Evolutionary conservation across 2,888 invertebrate species (phyloP).

Genomic region (Unio pictorum): DNA sequence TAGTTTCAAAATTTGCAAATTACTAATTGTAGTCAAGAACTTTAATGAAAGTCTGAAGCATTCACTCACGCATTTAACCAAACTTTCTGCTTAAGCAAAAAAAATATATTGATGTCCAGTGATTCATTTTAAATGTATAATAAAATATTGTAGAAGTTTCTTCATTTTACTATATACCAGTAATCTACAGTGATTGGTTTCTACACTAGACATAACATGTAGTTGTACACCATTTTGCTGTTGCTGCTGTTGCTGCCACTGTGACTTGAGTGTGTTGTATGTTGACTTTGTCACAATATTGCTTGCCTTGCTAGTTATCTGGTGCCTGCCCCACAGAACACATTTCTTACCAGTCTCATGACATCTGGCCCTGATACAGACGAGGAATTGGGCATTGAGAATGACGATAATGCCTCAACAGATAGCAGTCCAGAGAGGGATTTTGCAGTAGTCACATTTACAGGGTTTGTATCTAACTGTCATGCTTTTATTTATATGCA

Average conservation of each 20-base stretch:
- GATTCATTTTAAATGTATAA: no score
- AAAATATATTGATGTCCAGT: no score
- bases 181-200: no score
- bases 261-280: neutral
- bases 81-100: no score
- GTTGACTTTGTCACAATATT: neutral
- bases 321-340: slow-evolving; percentile 34
- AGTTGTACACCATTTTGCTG: neutral
- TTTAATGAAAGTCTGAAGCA: no score
- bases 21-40: no score
- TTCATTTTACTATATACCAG: no score
- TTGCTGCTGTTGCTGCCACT: neutral
- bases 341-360: slow-evolving; percentile 32
- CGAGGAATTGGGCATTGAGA: slow-evolving; percentile 29
- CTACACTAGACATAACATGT: neutral
- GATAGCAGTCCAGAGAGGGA: slow-evolving; percentile 40
- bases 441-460: slow-evolving; percentile 34
- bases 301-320: slow-evolving; percentile 26
- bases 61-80: no score
- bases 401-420: slow-evolving; percentile 23
- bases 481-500: neutral
- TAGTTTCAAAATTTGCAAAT: no score
- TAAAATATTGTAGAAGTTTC: no score
- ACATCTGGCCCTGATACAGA: slow-evolving; percentile 16
- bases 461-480: slow-evolving; percentile 29